These are phyloP conservation scores for Trichoplusia ni DNA, from an alignment of 1,140 invertebrate genomes.

Conservation along the genomic window DNA sequence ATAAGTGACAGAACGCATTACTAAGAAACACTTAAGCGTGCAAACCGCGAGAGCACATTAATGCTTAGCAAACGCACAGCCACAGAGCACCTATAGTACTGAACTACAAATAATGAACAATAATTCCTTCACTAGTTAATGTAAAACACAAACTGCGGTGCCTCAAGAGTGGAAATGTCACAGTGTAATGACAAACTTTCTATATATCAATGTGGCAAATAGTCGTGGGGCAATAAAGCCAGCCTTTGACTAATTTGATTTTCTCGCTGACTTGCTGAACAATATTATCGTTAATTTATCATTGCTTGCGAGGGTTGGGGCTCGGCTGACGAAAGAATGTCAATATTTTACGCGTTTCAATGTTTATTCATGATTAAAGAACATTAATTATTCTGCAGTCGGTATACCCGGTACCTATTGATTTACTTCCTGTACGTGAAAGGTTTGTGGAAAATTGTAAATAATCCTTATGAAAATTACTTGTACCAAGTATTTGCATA, in stretches of 20 bases:
- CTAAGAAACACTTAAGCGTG: conserved; percentile 59
- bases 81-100: conserved; percentile 50
- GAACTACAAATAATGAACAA: conserved; percentile 68
- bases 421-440: no score
- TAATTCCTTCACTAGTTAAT: conserved; percentile 69
- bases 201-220: conserved; percentile 52
- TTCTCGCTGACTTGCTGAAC: conserved; percentile 43
- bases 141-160: conserved; percentile 38
- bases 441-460: no score
- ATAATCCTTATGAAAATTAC: no score
- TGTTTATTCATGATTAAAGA: not conserved
- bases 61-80: conserved; percentile 64
- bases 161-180: conserved; percentile 54
- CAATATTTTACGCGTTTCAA: conserved; percentile 24
- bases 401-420: no score
- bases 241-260: conserved; percentile 67
- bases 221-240: conserved; percentile 45
- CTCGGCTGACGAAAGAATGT: conserved; percentile 44
- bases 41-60: conserved; percentile 69
- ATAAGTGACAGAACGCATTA: conserved; percentile 50
- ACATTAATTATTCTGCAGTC: not conserved
- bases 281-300: conserved; percentile 77
- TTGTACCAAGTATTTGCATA: no score
- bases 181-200: conserved; percentile 43
- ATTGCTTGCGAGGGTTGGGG: conserved; percentile 58